These are phyloP conservation scores for Geothlypis trichas DNA, from an alignment of 2,113 vertebrate genomes.

Conservation along the genomic window DNA sequence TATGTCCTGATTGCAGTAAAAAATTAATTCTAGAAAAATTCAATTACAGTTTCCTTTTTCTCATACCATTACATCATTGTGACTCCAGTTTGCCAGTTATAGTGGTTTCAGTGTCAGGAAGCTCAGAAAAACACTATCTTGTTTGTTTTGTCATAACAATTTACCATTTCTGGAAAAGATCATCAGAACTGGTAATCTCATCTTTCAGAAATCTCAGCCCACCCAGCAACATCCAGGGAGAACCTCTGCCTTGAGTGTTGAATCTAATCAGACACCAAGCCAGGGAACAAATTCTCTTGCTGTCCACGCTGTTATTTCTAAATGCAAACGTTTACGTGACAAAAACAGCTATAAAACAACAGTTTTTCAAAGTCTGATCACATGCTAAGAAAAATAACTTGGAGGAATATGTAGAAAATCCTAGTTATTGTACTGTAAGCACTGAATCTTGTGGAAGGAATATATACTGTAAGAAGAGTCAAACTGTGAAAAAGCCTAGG, in stretches of 20 bases:
- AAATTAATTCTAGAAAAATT: not conserved
- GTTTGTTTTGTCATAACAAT: not conserved
- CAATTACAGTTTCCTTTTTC: not conserved
- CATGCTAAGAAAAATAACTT: conserved; percentile 4
- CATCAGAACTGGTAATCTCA: not conserved
- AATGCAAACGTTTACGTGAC: not conserved
- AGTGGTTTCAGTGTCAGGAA: not conserved
- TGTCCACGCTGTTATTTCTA: conserved; percentile 22
- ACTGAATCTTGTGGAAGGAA: not conserved
- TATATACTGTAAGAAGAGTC: not conserved
- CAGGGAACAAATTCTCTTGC: conserved; percentile 24
- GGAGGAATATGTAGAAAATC: conserved; percentile 2
- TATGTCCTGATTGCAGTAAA: not conserved
- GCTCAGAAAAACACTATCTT: not conserved
- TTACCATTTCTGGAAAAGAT: not conserved
- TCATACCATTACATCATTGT: not conserved
- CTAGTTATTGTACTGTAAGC: not conserved
- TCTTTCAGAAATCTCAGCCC: not conserved
- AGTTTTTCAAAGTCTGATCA: conserved; percentile 4
- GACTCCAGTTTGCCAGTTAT: not conserved
- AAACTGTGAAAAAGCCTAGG: not conserved
- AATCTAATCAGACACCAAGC: conserved; percentile 19
- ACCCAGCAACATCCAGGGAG: not conserved
- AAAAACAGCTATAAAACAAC: not conserved
- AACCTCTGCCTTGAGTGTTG: not conserved